Conservation (phyloP, 2,888 invertebrate species). For the Tipula vernalis region DNA sequence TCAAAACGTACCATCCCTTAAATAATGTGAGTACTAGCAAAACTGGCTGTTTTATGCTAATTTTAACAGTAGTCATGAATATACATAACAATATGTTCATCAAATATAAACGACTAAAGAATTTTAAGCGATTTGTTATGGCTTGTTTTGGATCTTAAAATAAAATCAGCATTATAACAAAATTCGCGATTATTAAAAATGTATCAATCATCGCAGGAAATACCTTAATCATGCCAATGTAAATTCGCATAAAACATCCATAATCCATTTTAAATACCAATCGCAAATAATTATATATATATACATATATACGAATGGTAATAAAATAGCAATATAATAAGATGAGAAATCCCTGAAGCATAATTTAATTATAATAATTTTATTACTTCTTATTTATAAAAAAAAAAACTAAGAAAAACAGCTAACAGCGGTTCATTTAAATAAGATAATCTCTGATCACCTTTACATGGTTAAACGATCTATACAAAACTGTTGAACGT, state of each 20-base stretch:
- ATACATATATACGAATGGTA: neutral
- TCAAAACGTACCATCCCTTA: too few species aligned
- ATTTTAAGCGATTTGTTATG: neutral
- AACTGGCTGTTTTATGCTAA: too few species aligned
- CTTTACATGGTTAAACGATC: slow-evolving; percentile 4
- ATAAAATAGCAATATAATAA: neutral
- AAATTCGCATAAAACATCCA: neutral
- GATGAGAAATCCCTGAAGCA: neutral
- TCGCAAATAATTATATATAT: neutral
- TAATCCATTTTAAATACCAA: neutral
- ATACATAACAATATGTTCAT: too few species aligned
- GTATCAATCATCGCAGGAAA: neutral
- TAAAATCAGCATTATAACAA: neutral
- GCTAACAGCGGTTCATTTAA: neutral
- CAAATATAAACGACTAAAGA: too few species aligned
- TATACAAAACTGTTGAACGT: neutral
- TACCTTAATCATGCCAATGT: neutral
- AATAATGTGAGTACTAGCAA: too few species aligned
- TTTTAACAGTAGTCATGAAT: too few species aligned
- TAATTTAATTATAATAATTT: slow-evolving; percentile 4
- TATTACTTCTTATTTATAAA: neutral
- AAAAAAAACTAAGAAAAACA: neutral
- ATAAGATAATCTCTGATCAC: neutral
- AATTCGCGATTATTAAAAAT: neutral
- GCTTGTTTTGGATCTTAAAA: neutral